phyloP scores from a whole-genome alignment of 2,888 invertebrate species.

The Cryptocephalus primarius region DNA sequence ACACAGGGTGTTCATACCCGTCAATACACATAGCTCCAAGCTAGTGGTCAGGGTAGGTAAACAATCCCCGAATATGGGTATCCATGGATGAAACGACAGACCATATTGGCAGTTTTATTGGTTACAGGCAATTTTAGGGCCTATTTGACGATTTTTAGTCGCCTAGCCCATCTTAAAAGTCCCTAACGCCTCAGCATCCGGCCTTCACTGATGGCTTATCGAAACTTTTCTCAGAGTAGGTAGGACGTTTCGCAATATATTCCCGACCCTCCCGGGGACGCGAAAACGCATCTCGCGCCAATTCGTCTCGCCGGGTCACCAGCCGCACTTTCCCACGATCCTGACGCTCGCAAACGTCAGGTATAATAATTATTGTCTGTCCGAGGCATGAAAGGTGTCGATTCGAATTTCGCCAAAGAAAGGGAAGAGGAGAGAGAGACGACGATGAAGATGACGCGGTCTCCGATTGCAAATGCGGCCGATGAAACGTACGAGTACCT shows the following conservation, averaged over 20 bases:
- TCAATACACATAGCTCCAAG: too few relatives aligned
- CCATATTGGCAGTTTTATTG: too few relatives aligned
- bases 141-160: too few relatives aligned
- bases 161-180: too few relatives aligned
- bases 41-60: too few relatives aligned
- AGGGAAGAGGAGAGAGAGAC: too few relatives aligned
- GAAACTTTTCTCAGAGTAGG: neutral
- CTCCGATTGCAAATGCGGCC: constrained; percentile 24
- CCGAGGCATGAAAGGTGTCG: constrained; percentile 20
- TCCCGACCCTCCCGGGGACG: constrained; percentile 3
- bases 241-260: constrained; percentile 6
- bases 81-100: too few relatives aligned
- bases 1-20: too few relatives aligned
- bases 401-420: constrained; percentile 24
- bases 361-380: neutral
- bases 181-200: too few relatives aligned
- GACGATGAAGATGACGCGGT: constrained; percentile 15
- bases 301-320: neutral
- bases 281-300: neutral
- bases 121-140: too few relatives aligned
- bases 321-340: neutral
- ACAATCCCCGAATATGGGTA: too few relatives aligned
- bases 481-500: neutral
- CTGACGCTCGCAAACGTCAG: neutral
- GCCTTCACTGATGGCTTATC: too few relatives aligned